Evolutionary conservation across 2,113 vertebrate species (phyloP).

Genomic region (Otis tarda): DNA sequence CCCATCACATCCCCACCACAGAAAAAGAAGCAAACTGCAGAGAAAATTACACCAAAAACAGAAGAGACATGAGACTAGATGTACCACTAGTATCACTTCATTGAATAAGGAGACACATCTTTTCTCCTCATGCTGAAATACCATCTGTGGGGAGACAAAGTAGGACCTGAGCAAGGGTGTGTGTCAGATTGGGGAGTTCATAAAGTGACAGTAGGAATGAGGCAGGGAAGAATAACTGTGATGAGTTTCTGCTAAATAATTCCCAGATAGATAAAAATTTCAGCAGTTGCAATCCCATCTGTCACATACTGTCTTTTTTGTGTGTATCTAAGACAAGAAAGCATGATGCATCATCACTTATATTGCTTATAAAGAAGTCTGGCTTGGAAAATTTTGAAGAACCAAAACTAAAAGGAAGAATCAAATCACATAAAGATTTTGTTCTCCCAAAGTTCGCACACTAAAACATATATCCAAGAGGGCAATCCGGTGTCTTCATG

Average conservation of each 20-base stretch:
- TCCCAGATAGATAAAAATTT: not conserved
- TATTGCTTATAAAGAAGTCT: not conserved
- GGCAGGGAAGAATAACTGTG: not conserved
- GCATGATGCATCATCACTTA: not conserved
- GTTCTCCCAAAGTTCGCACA: not conserved
- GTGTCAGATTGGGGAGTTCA: not conserved
- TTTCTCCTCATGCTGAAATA: not conserved
- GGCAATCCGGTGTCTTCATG: not conserved
- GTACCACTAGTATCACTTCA: not conserved
- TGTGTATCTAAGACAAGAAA: not conserved
- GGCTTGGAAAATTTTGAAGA: not conserved
- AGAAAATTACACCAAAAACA: not conserved
- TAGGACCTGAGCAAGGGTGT: accelerated
- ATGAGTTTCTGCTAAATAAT: not conserved
- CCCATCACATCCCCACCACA: accelerated
- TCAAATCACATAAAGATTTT: not conserved
- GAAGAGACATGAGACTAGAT: not conserved
- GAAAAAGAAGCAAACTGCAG: not conserved
- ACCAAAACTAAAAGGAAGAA: not conserved
- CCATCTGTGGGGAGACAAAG: not conserved
- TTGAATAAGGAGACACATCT: not conserved
- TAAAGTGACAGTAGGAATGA: not conserved
- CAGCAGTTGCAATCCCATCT: not conserved
- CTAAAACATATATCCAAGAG: not conserved
- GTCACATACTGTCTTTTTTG: not conserved